These are phyloP conservation scores for Phortica magna DNA, from an alignment of 2,888 invertebrate species.

Conservation along the genomic window DNA sequence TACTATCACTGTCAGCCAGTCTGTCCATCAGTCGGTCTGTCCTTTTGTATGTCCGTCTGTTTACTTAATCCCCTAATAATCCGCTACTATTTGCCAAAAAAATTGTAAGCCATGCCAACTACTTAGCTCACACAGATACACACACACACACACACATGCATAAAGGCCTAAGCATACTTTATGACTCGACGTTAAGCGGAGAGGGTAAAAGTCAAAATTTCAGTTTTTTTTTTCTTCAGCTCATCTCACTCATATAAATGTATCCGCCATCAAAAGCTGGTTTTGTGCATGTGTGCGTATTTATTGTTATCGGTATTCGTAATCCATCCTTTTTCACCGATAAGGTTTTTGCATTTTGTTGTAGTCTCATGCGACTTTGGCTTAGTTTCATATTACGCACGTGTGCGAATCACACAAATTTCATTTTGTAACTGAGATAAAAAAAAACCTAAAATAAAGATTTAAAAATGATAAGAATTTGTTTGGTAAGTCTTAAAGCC, in stretches of 20 bases:
- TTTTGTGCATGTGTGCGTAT: constrained; percentile 1
- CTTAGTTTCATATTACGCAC: constrained; percentile 24
- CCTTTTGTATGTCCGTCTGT: constrained; percentile 11
- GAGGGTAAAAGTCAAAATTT: constrained; percentile 50
- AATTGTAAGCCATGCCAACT: constrained; percentile 33
- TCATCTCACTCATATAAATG: not conserved
- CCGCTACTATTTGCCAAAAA: constrained; percentile 33
- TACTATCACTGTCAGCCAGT: not conserved
- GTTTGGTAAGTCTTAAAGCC: no score
- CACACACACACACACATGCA: not conserved
- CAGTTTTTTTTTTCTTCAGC: constrained; percentile 34
- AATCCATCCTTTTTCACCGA: constrained; percentile 21
- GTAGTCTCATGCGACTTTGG: not conserved
- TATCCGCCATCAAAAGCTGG: not conserved
- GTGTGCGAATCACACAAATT: not conserved
- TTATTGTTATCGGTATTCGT: constrained; percentile 13
- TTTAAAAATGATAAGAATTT: no score
- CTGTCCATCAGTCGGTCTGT: not conserved
- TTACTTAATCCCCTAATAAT: constrained; percentile 34
- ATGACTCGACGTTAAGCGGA: constrained; percentile 18
- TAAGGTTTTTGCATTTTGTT: not conserved
- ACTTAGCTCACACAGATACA: constrained; percentile 30
- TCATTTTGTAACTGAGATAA: no score
- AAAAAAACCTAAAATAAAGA: no score
- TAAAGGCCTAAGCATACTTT: not conserved